These are phyloP conservation scores for Trichomycterus rosablanca DNA, from an alignment of 2,113 vertebrate genomes.

Conservation along the genomic window DNA sequence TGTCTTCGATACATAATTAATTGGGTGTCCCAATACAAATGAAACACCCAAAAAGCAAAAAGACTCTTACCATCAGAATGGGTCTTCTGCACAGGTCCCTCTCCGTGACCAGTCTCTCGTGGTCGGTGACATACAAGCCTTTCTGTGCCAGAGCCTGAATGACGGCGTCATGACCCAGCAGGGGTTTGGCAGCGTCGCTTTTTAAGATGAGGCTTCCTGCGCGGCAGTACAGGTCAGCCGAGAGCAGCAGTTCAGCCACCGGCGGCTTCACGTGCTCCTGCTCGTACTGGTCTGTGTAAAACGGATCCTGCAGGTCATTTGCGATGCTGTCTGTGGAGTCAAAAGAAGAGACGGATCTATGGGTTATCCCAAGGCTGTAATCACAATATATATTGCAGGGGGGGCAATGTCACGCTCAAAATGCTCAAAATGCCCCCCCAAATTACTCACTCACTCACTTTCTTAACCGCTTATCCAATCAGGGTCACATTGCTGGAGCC, in stretches of 20 bases:
- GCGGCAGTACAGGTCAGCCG: slow-evolving; percentile 91
- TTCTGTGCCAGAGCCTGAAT: slow-evolving; percentile 93
- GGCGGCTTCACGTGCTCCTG: slow-evolving; percentile 97
- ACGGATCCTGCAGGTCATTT: slow-evolving; percentile 83
- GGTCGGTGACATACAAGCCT: slow-evolving; percentile 92
- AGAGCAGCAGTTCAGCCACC: slow-evolving; percentile 85
- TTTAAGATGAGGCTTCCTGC: slow-evolving; percentile 89
- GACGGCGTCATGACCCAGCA: slow-evolving; percentile 89
- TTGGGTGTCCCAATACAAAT: no score
- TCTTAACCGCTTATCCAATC: no score
- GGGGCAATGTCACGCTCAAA: neutral
- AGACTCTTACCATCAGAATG: slow-evolving; percentile 87
- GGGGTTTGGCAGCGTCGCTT: slow-evolving; percentile 82
- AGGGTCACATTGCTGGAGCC: no score
- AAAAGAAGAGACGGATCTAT: neutral
- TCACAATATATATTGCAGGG: neutral
- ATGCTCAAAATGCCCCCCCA: no score
- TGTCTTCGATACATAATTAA: no score
- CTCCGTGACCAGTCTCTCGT: slow-evolving; percentile 89
- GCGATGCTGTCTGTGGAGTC: slow-evolving; percentile 80
- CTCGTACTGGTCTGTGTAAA: slow-evolving; percentile 97
- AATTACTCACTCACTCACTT: no score
- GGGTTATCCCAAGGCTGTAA: no score
- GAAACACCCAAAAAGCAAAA: neutral
- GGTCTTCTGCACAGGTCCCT: slow-evolving; percentile 90